These are phyloP conservation scores for Mechanitis messenoides DNA, from an alignment of 2,888 invertebrate genomes.

Conservation along the genomic window DNA sequence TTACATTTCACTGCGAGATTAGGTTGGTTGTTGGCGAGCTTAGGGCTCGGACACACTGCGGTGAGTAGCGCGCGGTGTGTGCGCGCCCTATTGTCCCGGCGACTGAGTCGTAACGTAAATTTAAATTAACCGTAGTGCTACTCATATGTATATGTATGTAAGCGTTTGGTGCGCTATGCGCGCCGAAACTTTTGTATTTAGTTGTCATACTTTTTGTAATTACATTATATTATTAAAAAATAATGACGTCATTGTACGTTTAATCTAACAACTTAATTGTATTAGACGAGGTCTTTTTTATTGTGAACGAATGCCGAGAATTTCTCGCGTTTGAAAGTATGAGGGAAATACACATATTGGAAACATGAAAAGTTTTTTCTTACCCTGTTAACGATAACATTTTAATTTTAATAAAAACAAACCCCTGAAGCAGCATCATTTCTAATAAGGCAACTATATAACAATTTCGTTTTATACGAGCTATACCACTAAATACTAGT, in stretches of 20 bases:
- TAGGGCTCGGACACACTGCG: slow-evolving; percentile 19
- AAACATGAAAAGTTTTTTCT: slow-evolving; percentile 52
- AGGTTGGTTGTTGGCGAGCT: slow-evolving; percentile 24
- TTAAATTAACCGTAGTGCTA: slow-evolving; percentile 69
- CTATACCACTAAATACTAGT: no score
- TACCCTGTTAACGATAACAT: slow-evolving; percentile 26
- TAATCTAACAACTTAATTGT: slow-evolving; percentile 56
- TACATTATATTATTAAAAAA: slow-evolving; percentile 64
- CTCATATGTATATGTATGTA: slow-evolving; percentile 68
- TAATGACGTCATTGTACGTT: slow-evolving; percentile 60
- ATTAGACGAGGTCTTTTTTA: slow-evolving; percentile 68
- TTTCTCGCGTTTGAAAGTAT: slow-evolving; percentile 66
- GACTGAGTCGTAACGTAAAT: slow-evolving; percentile 35
- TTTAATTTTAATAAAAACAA: no score
- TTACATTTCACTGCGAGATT: slow-evolving; percentile 27
- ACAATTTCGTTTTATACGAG: no score
- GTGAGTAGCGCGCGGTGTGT: slow-evolving; percentile 19
- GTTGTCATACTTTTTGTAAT: slow-evolving; percentile 73
- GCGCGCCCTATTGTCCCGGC: slow-evolving; percentile 13
- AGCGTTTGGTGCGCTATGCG: slow-evolving; percentile 68
- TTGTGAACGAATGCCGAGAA: slow-evolving; percentile 69
- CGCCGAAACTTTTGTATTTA: slow-evolving; percentile 66
- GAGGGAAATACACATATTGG: slow-evolving; percentile 67
- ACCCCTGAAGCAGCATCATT: no score
- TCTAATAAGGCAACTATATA: no score